phyloP scores from a whole-genome alignment of 2,113 vertebrate genomes.

The Lepus americanus region DNA sequence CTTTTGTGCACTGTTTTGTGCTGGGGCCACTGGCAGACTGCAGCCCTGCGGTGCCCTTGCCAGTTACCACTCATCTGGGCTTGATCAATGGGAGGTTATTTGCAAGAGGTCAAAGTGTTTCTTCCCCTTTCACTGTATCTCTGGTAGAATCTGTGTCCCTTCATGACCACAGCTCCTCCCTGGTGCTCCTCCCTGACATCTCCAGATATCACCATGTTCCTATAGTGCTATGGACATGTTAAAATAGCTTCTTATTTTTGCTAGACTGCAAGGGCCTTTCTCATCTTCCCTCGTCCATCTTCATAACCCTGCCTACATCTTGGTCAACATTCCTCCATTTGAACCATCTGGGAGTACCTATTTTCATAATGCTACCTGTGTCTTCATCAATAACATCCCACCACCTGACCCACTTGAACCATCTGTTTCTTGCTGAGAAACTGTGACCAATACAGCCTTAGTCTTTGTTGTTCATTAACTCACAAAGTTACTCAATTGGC shows the following conservation, averaged over 20 bases:
- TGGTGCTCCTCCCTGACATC: background rate
- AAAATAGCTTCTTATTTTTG: background rate
- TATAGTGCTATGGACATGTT: too few species aligned
- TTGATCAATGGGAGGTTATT: background rate
- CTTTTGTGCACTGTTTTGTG: background rate
- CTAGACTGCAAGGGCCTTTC: background rate
- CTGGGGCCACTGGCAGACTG: background rate
- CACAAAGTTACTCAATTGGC: constrained; percentile 31
- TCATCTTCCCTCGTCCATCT: background rate
- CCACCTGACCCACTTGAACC: background rate
- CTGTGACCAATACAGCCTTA: background rate
- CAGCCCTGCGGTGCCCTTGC: background rate
- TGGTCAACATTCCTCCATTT: too few species aligned
- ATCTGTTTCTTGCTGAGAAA: constrained; percentile 10
- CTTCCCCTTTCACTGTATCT: background rate
- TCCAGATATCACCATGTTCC: background rate
- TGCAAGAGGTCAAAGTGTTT: background rate
- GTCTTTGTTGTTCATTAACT: constrained; percentile 11
- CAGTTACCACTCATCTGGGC: background rate
- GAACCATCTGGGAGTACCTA: too few species aligned
- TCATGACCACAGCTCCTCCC: background rate
- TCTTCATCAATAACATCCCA: background rate
- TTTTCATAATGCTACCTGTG: background rate
- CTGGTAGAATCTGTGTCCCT: background rate
- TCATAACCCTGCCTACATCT: too few species aligned